These are phyloP conservation scores for Nemoura dubitans DNA, from an alignment of 2,888 invertebrate genomes.

Conservation along the genomic window DNA sequence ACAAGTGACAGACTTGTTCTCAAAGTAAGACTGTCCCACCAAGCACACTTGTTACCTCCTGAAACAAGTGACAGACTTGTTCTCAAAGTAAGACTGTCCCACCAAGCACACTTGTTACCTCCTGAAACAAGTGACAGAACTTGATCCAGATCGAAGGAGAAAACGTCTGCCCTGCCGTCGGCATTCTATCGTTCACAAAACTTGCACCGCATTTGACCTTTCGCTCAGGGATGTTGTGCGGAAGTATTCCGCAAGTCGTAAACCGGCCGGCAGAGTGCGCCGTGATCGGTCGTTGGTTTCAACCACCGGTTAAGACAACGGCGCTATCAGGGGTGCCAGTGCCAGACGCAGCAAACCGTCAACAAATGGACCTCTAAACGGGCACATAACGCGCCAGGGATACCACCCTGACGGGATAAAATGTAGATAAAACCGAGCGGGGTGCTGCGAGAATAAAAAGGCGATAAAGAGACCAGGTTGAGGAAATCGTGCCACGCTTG, in stretches of 20 bases:
- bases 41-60: not conserved
- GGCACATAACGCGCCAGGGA: not conserved
- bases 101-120: not conserved
- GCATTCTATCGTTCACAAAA: not conserved
- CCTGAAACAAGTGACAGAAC: not conserved
- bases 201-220: not conserved
- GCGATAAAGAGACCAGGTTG: slow-evolving; percentile 9
- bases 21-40: not conserved
- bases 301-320: slow-evolving; percentile 52
- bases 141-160: no score
- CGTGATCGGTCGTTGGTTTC: slow-evolving; percentile 53
- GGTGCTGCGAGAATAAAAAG: not conserved
- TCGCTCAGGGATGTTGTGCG: not conserved
- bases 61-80: not conserved
- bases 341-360: not conserved
- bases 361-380: slow-evolving; percentile 24
- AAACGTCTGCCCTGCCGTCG: no score
- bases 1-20: not conserved
- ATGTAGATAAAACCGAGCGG: not conserved
- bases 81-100: not conserved
- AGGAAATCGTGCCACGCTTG: not conserved
- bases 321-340: slow-evolving; percentile 43
- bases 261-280: slow-evolving; percentile 44
- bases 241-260: slow-evolving; percentile 30
- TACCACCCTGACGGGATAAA: slow-evolving; percentile 17